These are phyloP conservation scores for Nasonia vitripennis DNA, from an alignment of 1,140 invertebrate species.

Conservation along the genomic window DNA sequence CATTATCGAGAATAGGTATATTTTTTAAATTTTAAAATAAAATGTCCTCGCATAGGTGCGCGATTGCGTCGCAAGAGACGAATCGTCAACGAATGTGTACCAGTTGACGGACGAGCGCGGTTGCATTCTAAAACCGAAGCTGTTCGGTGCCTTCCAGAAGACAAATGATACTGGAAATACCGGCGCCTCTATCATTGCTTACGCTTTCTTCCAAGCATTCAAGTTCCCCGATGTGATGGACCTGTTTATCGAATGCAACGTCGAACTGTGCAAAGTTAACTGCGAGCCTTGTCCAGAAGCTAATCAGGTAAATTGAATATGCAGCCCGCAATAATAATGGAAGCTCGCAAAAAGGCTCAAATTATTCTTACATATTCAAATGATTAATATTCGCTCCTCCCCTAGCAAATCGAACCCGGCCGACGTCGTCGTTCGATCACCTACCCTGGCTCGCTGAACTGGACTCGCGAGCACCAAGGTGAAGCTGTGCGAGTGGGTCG, in stretches of 20 bases:
- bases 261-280: slow-evolving; percentile 88
- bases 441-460: slow-evolving; percentile 60
- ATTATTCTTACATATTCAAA: not conserved
- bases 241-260: slow-evolving; percentile 88
- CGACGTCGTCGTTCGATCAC: slow-evolving; percentile 76
- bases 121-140: slow-evolving; percentile 87
- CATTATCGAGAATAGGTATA: not conserved
- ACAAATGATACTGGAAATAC: slow-evolving; percentile 83
- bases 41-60: slow-evolving; percentile 73
- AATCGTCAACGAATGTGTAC: slow-evolving; percentile 79
- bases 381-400: not conserved
- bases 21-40: not conserved
- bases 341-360: not conserved
- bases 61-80: slow-evolving; percentile 86
- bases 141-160: slow-evolving; percentile 89
- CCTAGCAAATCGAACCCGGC: slow-evolving; percentile 78
- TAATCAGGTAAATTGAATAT: slow-evolving; percentile 73
- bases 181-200: slow-evolving; percentile 87
- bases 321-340: not conserved
- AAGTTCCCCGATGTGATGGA: slow-evolving; percentile 94
- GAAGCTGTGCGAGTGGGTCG: slow-evolving; percentile 79
- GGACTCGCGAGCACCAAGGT: slow-evolving; percentile 59
- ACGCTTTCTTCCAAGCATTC: slow-evolving; percentile 89
- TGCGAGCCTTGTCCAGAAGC: slow-evolving; percentile 84
- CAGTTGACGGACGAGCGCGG: slow-evolving; percentile 85